These are phyloP conservation scores for Pelecanoides urinatrix DNA, from an alignment of 2,113 vertebrate species.

Conservation along the genomic window DNA sequence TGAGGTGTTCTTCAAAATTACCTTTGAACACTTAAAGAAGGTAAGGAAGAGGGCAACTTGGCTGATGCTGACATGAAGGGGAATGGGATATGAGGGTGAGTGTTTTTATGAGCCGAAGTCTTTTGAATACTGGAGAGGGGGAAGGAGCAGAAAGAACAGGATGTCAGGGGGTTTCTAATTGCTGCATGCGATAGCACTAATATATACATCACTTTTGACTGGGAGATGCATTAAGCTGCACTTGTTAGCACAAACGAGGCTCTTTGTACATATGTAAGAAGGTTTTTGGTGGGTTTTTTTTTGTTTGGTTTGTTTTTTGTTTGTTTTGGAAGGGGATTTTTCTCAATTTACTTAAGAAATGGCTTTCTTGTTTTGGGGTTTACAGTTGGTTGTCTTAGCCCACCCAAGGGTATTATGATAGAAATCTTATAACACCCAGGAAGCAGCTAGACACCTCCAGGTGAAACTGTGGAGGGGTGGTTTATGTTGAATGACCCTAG, in stretches of 20 bases:
- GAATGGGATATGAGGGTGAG: constrained; percentile 53
- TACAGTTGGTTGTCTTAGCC: background rate
- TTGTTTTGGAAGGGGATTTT: background rate
- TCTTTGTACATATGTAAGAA: background rate
- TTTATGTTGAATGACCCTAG: background rate
- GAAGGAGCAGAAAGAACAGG: background rate
- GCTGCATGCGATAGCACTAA: background rate
- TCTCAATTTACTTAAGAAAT: background rate
- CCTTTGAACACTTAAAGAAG: constrained; percentile 69
- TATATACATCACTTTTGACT: background rate
- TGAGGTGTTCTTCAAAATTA: constrained; percentile 77
- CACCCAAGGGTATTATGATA: background rate
- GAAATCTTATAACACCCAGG: background rate
- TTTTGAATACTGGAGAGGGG: background rate
- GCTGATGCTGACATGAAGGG: constrained; percentile 61
- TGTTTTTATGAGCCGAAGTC: background rate
- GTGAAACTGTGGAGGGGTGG: background rate
- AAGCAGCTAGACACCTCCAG: background rate
- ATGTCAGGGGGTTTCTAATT: constrained; percentile 8
- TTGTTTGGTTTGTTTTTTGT: background rate
- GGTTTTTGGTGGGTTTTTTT: background rate
- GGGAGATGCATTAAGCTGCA: background rate
- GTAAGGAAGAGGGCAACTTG: constrained; percentile 66
- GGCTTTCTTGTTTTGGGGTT: background rate
- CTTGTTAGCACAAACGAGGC: background rate